Conservation (phyloP, 2,888 invertebrate species). For the Aproaerema taeniolella region DNA sequence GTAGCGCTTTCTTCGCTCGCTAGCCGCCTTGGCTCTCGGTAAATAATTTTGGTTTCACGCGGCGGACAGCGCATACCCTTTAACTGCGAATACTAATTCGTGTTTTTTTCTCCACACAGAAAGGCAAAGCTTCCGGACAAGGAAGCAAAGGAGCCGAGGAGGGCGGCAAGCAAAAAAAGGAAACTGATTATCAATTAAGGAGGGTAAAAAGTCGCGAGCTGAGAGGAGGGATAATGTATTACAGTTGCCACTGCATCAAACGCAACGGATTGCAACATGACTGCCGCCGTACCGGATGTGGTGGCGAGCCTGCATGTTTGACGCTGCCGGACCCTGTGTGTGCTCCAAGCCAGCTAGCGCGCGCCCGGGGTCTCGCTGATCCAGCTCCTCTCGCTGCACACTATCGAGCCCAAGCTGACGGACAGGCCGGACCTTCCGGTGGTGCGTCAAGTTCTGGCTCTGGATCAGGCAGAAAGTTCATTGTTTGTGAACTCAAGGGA, state of each 20-base stretch:
- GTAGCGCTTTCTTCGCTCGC: conserved; percentile 42
- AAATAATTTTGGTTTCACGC: conserved; percentile 43
- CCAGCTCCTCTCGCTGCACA: conserved; percentile 53
- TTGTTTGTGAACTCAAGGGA: conserved; percentile 65
- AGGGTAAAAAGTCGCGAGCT: conserved; percentile 72
- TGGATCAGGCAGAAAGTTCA: conserved; percentile 55
- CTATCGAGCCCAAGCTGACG: conserved; percentile 33
- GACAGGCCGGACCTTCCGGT: conserved; percentile 18
- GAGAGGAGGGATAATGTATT: conserved; percentile 73
- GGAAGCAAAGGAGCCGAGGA: conserved; percentile 45
- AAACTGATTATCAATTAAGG: conserved; percentile 64
- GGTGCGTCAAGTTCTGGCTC: conserved; percentile 30
- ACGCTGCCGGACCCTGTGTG: conserved; percentile 74
- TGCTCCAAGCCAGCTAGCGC: conserved; percentile 69
- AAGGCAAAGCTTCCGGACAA: conserved; percentile 39
- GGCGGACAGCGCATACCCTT: conserved; percentile 42
- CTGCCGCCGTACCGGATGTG: conserved; percentile 73
- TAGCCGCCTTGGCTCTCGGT: conserved; percentile 39
- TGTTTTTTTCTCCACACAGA: conserved; percentile 37
- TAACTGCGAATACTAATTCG: not conserved
- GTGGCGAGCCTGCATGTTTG: conserved; percentile 71
- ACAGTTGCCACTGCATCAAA: conserved; percentile 77
- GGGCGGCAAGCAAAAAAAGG: conserved; percentile 54
- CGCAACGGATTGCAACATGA: conserved; percentile 79
- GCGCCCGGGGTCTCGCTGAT: conserved; percentile 61